phyloP scores from a whole-genome alignment of 2,797 vertebrate species.

The Phyllotis vaccarum region DNA sequence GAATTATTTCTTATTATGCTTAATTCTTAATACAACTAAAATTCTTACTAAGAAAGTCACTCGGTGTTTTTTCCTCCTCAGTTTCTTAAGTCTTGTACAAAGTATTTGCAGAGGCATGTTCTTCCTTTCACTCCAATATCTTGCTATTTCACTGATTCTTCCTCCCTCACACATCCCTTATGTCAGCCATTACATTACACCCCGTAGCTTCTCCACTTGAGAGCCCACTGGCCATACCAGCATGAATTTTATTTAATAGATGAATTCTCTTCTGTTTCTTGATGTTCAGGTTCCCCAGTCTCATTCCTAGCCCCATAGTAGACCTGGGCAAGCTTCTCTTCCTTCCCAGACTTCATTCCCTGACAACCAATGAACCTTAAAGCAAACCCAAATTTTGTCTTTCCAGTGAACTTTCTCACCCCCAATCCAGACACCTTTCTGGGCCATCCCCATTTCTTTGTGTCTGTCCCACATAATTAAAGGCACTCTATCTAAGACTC shows the following conservation, averaged over 20 bases:
- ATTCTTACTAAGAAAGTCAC: not conserved
- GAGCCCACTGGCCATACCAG: no score
- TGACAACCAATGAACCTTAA: not conserved
- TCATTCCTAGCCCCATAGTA: no score
- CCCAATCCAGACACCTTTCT: no score
- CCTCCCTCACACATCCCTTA: not conserved
- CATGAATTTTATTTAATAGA: rapidly evolving
- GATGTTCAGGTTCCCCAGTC: no score
- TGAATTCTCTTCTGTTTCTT: no score
- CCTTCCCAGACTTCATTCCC: not conserved
- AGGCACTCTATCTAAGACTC: not conserved
- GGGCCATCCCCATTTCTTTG: not conserved
- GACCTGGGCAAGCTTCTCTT: not conserved
- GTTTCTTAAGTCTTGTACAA: not conserved
- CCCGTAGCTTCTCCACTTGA: no score
- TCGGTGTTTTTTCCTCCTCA: not conserved
- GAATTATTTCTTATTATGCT: no score
- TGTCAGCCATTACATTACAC: no score
- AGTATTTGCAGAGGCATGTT: not conserved
- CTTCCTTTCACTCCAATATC: not conserved
- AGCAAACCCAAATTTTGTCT: not conserved
- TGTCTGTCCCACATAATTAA: not conserved
- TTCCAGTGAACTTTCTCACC: no score
- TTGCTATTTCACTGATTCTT: no score
- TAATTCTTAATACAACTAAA: not conserved